Base-by-base conservation (phyloP, 2,888 invertebrate species). In the Drosophila yooni region DNA sequence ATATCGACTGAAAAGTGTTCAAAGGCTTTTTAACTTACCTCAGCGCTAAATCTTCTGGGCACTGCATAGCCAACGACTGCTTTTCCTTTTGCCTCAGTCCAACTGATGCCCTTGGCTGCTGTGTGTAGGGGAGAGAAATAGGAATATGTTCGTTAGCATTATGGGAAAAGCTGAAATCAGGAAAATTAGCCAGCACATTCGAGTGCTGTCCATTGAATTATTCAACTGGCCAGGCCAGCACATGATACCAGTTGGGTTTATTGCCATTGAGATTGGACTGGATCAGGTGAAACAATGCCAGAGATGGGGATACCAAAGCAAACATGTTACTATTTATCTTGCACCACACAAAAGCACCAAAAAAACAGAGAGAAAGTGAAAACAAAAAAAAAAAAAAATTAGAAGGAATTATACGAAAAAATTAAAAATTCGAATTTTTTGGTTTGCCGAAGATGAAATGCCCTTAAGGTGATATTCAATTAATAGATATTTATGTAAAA, bases 321-420 rank as follows among this genome's bases (percentile, higher is more conserved):
- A 88, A 83, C 86, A 79, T 76, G 83, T 80, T 80, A 78, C 86
- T 71, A 88, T 88, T 88, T 86, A 83, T 86, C 88, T 88, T 81
- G 63, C 65, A 70, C 40, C 72, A 73, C 66, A 76, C 73, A 80
- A 85, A 85, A 75, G 66, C 74, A 60, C 63, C 63, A 72, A 48
- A 77, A 77, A 68, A 56, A 43, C 40, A 15, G 54, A 57, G 52
- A 52, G 52, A 52, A 63, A 48, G 48, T 27, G 29, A 60, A 21
- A 36, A 13, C 7, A 59, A 51, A 34, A 66, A 67, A 50, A 58
- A 15, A 34, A 51, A 31, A 34, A 36, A 60, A 46, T 40, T 60
- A 40, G 54, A 51, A 53, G 21, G 43, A 50, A 46, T 50, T 18
- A 21, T n/a, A 33, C 18, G 11, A 36, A 70, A 53, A 50, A 68